phyloP scores from a whole-genome alignment of 35 echinoderm and acorn worm genomes.

The Lytechinus variegatus region DNA sequence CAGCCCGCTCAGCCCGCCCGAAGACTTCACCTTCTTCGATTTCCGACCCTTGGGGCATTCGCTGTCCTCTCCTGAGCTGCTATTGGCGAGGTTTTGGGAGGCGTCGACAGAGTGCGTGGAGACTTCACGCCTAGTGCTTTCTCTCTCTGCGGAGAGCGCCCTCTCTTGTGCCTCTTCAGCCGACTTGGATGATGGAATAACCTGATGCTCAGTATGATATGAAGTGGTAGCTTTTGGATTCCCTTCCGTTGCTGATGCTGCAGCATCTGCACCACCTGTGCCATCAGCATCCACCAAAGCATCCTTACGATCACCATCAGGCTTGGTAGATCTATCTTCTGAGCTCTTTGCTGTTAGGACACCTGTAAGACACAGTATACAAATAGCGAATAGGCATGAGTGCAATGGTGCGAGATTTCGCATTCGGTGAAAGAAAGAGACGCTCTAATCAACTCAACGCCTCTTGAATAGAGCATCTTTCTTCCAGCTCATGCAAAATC shows the following conservation, averaged over 20 bases:
- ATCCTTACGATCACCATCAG: neutral
- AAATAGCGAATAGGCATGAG: too few species aligned
- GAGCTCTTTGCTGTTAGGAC: neutral
- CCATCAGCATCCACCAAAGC: neutral
- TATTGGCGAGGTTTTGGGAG: neutral
- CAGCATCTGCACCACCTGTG: neutral
- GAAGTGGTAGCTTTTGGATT: neutral
- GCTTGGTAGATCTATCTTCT: neutral
- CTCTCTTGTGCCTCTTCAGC: neutral
- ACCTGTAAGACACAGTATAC: neutral
- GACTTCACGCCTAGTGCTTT: neutral
- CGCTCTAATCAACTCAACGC: too few species aligned
- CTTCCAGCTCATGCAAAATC: too few species aligned
- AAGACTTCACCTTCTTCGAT: conserved; percentile 41
- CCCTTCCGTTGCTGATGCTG: neutral
- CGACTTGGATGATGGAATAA: neutral
- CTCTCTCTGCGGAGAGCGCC: neutral
- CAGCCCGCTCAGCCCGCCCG: neutral
- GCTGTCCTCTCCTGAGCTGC: conserved; percentile 19
- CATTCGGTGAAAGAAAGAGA: too few species aligned
- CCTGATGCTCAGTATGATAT: neutral
- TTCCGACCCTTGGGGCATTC: neutral
- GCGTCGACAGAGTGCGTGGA: conserved; percentile 31
- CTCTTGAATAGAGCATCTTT: too few species aligned
- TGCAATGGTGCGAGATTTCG: too few species aligned